Evolutionary conservation across 2,113 vertebrate genomes (phyloP), one percentile per base, ranked within the genome.

Genomic region (Mustela nigripes): DNA sequence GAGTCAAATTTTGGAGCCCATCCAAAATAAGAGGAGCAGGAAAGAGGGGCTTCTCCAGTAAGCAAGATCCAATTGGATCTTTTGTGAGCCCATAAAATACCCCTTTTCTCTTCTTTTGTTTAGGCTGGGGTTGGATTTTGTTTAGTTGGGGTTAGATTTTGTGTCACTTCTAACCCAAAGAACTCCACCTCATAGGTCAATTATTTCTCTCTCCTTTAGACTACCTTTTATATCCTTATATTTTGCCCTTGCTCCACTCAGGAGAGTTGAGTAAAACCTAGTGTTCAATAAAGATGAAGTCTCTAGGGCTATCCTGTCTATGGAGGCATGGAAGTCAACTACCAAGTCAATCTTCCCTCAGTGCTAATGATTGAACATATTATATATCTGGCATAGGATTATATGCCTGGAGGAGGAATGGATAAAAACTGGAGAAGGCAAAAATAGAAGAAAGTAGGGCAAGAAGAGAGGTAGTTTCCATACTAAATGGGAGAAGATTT

Each of bases 71-170:
- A 60, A 53, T 33, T 4, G 8, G 18, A 76, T 15, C 5, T 69
- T 91, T 80, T 62, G 22, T 67, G 19, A 94, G 5, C 48, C 45
- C 79, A 89, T 76, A 85, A 92, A 89, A 36, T 80, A 65, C 5
- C 22, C 53, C 26, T 50, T 80, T 86, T 62, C 33, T 67, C n/a
- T 15, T 90, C 26, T 87, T 96, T 91, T 88, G 53, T 78, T 94
- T 81, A 89, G 56, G 58, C 33, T 7, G 19, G 45, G 36, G 4
- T 89, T 95, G 53, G 6, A 4, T 33, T 96, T 95, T 89, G 4
- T 94, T 42, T 42, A 42, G 26, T 21, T 81, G 19, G 45, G 36
- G 4, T 89, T 95, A 62, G 6, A 4, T 33, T 96, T 95, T 89
- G 4, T 94, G 42, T 86, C 10, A 82, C 8, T 71, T 82, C 15